Evolutionary conservation across 2,797 vertebrate species (phyloP).

Genomic region (Parotocinclus haroldoi): DNA sequence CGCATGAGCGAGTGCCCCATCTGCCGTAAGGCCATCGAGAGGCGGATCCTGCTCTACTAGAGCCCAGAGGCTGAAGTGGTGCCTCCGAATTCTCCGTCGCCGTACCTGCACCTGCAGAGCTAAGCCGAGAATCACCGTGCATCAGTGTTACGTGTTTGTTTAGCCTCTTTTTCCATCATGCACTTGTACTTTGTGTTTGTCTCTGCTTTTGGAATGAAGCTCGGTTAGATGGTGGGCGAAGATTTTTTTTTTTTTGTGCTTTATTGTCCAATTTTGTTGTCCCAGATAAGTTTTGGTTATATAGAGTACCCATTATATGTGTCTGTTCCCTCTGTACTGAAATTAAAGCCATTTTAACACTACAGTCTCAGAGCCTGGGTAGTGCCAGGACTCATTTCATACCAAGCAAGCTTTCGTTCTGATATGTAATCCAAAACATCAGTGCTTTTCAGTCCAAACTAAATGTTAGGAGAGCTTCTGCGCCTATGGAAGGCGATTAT

Average conservation of each 20-base stretch:
- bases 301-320: too few relatives aligned
- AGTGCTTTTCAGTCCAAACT: too few relatives aligned
- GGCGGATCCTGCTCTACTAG: conserved; percentile 96
- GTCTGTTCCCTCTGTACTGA: background rate
- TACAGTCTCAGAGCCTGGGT: background rate
- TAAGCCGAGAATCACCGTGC: conserved; percentile 22
- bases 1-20: conserved; percentile 99
- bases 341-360: background rate
- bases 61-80: background rate
- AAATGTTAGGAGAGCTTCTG: too few relatives aligned
- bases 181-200: background rate
- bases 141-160: conserved; percentile 38
- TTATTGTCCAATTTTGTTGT: background rate
- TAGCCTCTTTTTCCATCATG: background rate
- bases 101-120: background rate
- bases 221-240: background rate
- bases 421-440: too few relatives aligned
- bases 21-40: conserved; percentile 97
- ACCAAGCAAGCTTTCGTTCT: too few relatives aligned
- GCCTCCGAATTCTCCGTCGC: conserved; percentile 3
- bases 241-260: background rate
- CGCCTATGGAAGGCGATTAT: too few relatives aligned
- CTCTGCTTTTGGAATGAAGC: background rate
- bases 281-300: too few relatives aligned
- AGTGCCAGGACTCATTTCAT: too few relatives aligned